phyloP scores from a whole-genome alignment of 1,140 invertebrate species.

The Macrocentrus cingulum region DNA sequence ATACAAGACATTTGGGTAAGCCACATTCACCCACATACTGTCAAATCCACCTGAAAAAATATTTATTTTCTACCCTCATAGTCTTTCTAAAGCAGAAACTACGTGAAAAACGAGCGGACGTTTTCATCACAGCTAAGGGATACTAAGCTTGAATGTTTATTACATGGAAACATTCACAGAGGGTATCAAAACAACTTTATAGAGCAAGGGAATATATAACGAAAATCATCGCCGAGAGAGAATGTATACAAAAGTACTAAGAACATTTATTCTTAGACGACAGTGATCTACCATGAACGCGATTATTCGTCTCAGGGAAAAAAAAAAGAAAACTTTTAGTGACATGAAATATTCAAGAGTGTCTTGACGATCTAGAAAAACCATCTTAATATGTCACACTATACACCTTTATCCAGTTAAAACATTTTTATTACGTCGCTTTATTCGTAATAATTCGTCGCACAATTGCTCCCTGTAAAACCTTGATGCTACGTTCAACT shows the following conservation, averaged over 20 bases:
- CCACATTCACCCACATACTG: too few species aligned
- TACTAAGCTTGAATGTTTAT: too few species aligned
- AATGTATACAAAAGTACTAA: background rate
- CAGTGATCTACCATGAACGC: conserved; percentile 3
- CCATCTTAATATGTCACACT: conserved; percentile 4
- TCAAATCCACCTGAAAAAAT: too few species aligned
- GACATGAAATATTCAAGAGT: conserved; percentile 24
- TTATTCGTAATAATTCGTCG: conserved; percentile 8
- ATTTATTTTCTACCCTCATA: too few species aligned
- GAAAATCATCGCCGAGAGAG: too few species aligned
- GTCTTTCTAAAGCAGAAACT: too few species aligned
- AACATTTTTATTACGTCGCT: conserved; percentile 1
- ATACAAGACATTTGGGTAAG: too few species aligned
- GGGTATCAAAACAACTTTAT: too few species aligned
- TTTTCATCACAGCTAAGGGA: too few species aligned
- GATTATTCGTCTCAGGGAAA: background rate
- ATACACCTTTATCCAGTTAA: background rate
- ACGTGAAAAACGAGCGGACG: too few species aligned
- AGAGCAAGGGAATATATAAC: too few species aligned
- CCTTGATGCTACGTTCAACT: background rate
- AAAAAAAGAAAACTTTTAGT: background rate
- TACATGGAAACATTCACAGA: too few species aligned
- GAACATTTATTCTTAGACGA: background rate
- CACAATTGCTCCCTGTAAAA: conserved; percentile 3
- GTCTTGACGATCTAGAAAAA: conserved; percentile 3